Conservation (phyloP, 2,797 vertebrate species). For the Chloroceryle amazona region DNA sequence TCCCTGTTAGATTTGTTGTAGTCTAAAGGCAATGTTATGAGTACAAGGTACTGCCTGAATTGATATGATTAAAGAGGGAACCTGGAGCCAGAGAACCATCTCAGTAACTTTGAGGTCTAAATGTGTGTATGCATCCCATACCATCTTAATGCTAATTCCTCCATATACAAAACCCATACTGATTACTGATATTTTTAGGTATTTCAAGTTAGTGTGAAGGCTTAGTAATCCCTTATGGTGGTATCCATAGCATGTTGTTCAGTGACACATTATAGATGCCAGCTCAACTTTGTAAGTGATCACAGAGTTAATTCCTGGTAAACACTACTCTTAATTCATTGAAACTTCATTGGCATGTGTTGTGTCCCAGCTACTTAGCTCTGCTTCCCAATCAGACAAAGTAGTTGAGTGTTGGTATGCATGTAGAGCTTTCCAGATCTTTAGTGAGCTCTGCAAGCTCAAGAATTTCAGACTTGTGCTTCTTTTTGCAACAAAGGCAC, state of each 20-base stretch:
- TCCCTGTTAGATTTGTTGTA: background rate
- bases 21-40: background rate
- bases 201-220: background rate
- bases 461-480: background rate
- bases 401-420: background rate
- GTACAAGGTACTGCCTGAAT: background rate
- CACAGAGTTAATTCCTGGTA: background rate
- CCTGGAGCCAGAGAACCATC: background rate
- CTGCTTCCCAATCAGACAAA: background rate
- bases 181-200: background rate
- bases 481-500: too few species aligned
- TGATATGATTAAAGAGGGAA: background rate
- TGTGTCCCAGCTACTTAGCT: background rate
- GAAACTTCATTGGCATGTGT: background rate
- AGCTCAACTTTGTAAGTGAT: background rate
- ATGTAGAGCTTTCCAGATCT: background rate
- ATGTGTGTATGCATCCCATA: background rate
- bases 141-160: background rate
- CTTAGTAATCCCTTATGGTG: background rate
- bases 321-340: background rate
- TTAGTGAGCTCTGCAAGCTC: background rate
- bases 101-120: background rate
- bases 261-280: background rate
- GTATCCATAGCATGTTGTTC: background rate
- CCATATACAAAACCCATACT: background rate